Evolutionary conservation across 37 sponge, comb jelly and placozoan species (phyloP).

Genomic region (Halichondria panicea): DNA sequence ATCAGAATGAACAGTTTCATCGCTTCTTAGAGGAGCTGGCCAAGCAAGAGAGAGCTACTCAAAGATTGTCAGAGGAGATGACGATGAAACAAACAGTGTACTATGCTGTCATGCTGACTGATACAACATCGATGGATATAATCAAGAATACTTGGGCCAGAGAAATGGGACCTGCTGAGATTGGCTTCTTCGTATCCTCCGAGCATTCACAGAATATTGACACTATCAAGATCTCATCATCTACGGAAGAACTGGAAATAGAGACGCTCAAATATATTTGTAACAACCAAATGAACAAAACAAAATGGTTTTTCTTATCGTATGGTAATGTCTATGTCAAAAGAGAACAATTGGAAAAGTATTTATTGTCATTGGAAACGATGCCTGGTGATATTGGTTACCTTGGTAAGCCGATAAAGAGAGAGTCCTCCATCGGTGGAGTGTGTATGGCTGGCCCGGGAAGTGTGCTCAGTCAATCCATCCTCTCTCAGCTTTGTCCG

Average conservation of each 20-base stretch:
- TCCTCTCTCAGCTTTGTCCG: constrained; percentile 13
- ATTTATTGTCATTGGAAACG: constrained; percentile 13
- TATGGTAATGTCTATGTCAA: constrained; percentile 31
- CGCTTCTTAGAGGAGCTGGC: constrained; percentile 17
- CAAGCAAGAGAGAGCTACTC: neutral
- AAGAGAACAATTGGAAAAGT: constrained; percentile 9
- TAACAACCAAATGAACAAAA: constrained; percentile 16
- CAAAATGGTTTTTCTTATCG: constrained; percentile 33
- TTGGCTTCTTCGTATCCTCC: constrained; percentile 4
- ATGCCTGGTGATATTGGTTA: neutral
- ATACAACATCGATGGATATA: neutral
- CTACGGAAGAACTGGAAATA: neutral
- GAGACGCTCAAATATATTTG: constrained; percentile 15
- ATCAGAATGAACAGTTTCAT: neutral
- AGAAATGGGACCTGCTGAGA: neutral
- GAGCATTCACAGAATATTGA: neutral
- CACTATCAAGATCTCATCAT: neutral
- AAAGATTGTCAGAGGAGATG: constrained; percentile 19
- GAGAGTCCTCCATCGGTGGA: neutral
- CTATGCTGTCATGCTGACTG: constrained; percentile 22
- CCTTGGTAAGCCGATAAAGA: constrained; percentile 10
- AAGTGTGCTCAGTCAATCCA: constrained; percentile 28
- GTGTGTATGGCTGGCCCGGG: constrained; percentile 36
- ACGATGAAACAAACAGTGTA: constrained; percentile 11
- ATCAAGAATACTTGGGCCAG: constrained; percentile 35